Conservation (phyloP, 2,113 vertebrate species). For the Sinocyclocheilus grahami region DNA sequence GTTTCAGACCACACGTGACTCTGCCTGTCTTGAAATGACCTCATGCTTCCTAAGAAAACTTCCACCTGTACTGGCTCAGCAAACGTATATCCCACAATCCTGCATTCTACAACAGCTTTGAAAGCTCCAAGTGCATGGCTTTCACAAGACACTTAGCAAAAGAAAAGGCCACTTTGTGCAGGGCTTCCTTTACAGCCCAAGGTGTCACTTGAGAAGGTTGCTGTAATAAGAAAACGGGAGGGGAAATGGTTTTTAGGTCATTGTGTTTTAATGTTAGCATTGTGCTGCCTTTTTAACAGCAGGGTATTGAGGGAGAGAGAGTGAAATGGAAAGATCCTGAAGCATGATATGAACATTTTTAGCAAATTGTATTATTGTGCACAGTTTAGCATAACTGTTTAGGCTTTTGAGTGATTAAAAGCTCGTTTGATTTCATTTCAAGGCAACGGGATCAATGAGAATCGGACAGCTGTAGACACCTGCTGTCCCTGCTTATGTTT, state of each 20-base stretch:
- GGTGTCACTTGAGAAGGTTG: slow-evolving; percentile 52
- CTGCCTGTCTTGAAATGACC: slow-evolving; percentile 47
- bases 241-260: slow-evolving; percentile 34
- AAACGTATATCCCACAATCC: slow-evolving; percentile 16
- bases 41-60: slow-evolving; percentile 55
- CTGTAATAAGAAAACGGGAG: neutral
- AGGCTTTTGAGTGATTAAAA: neutral
- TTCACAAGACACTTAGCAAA: slow-evolving; percentile 6
- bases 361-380: neutral
- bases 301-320: neutral
- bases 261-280: slow-evolving; percentile 42
- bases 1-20: slow-evolving; percentile 54
- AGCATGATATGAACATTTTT: slow-evolving; percentile 38
- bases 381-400: slow-evolving; percentile 8
- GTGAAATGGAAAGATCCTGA: slow-evolving; percentile 20
- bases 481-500: neutral
- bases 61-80: slow-evolving; percentile 21
- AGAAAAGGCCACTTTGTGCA: slow-evolving; percentile 46
- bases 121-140: neutral
- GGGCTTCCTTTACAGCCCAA: neutral
- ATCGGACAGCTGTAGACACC: neutral
- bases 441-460: neutral
- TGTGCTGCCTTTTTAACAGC: slow-evolving; percentile 6
- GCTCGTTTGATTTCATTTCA: neutral
- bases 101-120: neutral